These are phyloP conservation scores for Limnothrissa miodon DNA, from an alignment of 2,113 vertebrate genomes.

Conservation along the genomic window DNA sequence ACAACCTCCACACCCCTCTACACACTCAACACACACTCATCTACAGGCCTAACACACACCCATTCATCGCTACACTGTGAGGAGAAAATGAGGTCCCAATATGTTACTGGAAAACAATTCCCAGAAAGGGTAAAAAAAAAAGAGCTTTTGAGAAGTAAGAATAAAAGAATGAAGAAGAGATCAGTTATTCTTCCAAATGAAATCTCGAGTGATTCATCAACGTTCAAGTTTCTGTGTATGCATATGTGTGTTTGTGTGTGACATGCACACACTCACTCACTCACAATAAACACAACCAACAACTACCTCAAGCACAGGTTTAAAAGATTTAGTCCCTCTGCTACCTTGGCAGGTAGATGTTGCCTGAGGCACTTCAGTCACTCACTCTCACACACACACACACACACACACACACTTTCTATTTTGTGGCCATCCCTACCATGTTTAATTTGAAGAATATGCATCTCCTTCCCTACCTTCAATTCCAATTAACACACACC, in stretches of 20 bases:
- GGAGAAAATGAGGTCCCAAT: too few relatives aligned
- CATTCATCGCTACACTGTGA: too few relatives aligned
- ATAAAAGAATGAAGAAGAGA: too few relatives aligned
- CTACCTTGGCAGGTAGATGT: background rate
- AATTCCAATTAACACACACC: conserved; percentile 22
- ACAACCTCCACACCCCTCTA: too few relatives aligned
- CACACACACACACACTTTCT: background rate
- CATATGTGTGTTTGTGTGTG: too few relatives aligned
- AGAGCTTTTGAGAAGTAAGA: too few relatives aligned
- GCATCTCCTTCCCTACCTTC: background rate
- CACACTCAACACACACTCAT: too few relatives aligned
- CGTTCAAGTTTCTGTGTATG: background rate
- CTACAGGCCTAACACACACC: too few relatives aligned
- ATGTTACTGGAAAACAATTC: too few relatives aligned
- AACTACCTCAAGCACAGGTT: background rate
- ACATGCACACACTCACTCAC: background rate
- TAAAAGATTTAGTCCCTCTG: background rate
- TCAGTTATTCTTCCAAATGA: background rate
- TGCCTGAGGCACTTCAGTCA: background rate
- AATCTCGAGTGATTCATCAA: background rate
- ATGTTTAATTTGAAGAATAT: background rate
- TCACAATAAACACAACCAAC: background rate
- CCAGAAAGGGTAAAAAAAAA: too few relatives aligned
- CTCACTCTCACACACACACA: background rate
- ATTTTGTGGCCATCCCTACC: background rate